Conservation (phyloP, 2,888 invertebrate genomes). For the Bombylius discolor region DNA sequence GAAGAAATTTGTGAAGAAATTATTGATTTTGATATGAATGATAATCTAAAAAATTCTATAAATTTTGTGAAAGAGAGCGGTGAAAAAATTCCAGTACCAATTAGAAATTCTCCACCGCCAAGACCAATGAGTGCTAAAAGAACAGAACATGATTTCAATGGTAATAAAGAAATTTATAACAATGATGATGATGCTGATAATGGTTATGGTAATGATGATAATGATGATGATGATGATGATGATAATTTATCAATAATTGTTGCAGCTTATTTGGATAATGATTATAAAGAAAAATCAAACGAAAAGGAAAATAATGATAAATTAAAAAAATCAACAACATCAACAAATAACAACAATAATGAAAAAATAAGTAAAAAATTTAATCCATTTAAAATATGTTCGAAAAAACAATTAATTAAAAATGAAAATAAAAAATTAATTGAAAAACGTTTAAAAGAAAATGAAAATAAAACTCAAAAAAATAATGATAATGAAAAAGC, state of each 20-base stretch:
- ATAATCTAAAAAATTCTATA: neutral
- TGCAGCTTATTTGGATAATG: conserved; percentile 28
- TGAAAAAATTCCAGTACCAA: neutral
- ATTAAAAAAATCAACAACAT: neutral
- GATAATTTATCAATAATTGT: conserved; percentile 33
- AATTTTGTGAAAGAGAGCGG: too few relatives aligned
- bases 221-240: conserved; percentile 21
- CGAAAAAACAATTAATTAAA: conserved; percentile 24
- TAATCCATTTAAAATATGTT: neutral
- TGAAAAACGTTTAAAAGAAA: conserved; percentile 30
- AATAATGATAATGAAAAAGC: conserved; percentile 42
- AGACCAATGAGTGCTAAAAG: neutral
- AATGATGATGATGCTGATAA: neutral
- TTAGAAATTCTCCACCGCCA: neutral
- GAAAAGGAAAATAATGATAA: neutral
- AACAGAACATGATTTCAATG: neutral
- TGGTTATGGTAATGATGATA: conserved; percentile 13
- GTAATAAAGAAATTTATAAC: too few relatives aligned
- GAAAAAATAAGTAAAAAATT: neutral
- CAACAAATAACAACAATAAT: neutral
- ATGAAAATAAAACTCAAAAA: conserved; percentile 35
- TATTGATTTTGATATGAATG: conserved; percentile 21
- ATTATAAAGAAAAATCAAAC: conserved; percentile 19
- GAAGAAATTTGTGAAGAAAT: conserved; percentile 35
- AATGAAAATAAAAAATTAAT: conserved; percentile 23